Evolutionary conservation across 2,797 vertebrate species (phyloP).

Genomic region (Lagocephalus sceleratus): DNA sequence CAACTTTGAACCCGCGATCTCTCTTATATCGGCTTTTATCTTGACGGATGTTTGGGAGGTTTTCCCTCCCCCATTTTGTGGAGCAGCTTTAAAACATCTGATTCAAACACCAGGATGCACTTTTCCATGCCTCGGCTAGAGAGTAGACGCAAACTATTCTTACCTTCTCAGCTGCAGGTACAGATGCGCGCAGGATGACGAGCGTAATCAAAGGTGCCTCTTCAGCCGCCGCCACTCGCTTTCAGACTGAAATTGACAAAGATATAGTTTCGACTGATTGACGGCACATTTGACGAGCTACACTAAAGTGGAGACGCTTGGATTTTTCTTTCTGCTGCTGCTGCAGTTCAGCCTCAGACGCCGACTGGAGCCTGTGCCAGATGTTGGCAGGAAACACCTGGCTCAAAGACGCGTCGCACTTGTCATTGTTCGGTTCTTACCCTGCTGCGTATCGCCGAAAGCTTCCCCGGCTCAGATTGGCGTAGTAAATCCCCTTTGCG

Average conservation of each 20-base stretch:
- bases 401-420: slow-evolving; percentile 21
- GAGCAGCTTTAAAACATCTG: no score
- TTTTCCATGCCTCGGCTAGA: neutral
- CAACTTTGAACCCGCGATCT: no score
- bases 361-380: slow-evolving; percentile 33
- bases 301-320: slow-evolving; percentile 7
- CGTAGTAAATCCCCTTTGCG: slow-evolving; percentile 68
- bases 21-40: no score
- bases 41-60: slow-evolving; percentile 6
- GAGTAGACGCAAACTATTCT: slow-evolving; percentile 13
- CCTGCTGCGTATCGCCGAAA: slow-evolving; percentile 37
- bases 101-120: neutral
- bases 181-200: slow-evolving; percentile 20
- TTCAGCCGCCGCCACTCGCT: slow-evolving; percentile 27
- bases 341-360: slow-evolving; percentile 15
- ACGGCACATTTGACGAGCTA: neutral
- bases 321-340: neutral
- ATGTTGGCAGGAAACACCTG: slow-evolving; percentile 30
- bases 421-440: slow-evolving; percentile 37
- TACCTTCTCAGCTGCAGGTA: slow-evolving; percentile 52
- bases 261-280: slow-evolving; percentile 5
- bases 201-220: slow-evolving; percentile 29
- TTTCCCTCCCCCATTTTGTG: neutral
- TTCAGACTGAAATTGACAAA: slow-evolving; percentile 25
- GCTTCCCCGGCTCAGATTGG: slow-evolving; percentile 52